These are phyloP conservation scores for Hippocampus abdominalis DNA, from an alignment of 2,113 vertebrate genomes.

Conservation along the genomic window DNA sequence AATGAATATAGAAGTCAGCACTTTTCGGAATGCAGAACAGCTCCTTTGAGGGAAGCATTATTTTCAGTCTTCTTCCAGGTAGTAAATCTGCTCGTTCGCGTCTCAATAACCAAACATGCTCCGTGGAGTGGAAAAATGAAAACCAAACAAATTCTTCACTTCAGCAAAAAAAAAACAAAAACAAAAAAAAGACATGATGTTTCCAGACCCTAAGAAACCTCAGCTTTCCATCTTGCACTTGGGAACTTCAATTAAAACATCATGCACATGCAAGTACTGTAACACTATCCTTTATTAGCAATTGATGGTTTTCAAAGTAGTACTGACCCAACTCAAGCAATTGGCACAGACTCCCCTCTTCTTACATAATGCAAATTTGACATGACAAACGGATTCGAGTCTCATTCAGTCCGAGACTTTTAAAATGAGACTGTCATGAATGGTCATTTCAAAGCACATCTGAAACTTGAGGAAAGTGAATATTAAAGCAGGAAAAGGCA, in stretches of 20 bases:
- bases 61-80: constrained; percentile 38
- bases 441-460: constrained; percentile 33
- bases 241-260: background rate
- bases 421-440: constrained; percentile 58
- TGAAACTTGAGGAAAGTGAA: constrained; percentile 17
- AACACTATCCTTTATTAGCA: constrained; percentile 29
- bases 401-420: constrained; percentile 55
- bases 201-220: constrained; percentile 19
- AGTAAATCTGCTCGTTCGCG: constrained; percentile 58
- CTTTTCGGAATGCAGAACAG: constrained; percentile 42
- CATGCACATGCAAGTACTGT: background rate
- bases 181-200: background rate
- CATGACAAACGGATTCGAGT: constrained; percentile 45
- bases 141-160: constrained; percentile 23
- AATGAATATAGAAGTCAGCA: constrained; percentile 52
- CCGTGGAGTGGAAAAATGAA: constrained; percentile 17
- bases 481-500: background rate
- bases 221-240: background rate
- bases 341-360: constrained; percentile 1
- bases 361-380: constrained; percentile 24
- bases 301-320: background rate
- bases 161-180: constrained; percentile 28
- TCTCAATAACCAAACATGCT: constrained; percentile 28
- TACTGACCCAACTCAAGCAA: background rate
- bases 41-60: constrained; percentile 43